phyloP scores from a whole-genome alignment of 2,888 invertebrate genomes.

The Ochropleura leucogaster region DNA sequence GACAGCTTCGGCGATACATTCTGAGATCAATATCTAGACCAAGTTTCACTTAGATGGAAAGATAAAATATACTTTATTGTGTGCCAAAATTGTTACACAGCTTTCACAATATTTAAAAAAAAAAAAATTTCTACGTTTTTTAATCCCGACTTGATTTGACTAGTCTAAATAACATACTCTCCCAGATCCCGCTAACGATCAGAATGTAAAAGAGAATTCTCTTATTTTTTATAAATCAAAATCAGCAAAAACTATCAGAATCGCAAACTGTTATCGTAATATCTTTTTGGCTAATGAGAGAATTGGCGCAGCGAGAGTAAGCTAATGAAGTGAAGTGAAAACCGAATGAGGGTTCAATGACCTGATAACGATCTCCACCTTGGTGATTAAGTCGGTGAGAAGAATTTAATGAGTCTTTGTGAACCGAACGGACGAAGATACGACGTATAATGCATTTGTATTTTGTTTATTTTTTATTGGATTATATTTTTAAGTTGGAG shows the following conservation, averaged over 20 bases:
- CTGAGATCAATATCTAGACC: background rate
- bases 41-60: slow-evolving; percentile 10
- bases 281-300: slow-evolving; percentile 48
- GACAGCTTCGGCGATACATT: background rate
- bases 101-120: background rate
- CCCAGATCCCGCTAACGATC: background rate
- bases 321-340: slow-evolving; percentile 81
- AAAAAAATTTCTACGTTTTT: slow-evolving; percentile 3
- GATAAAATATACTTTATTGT: background rate
- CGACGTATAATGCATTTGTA: slow-evolving; percentile 16
- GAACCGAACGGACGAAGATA: slow-evolving; percentile 60
- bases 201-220: background rate
- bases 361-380: slow-evolving; percentile 78
- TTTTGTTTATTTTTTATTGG: background rate
- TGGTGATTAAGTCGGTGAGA: slow-evolving; percentile 75
- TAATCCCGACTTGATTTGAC: background rate
- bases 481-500: slow-evolving; percentile 12
- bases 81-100: background rate
- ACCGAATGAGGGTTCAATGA: slow-evolving; percentile 79
- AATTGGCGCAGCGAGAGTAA: slow-evolving; percentile 69
- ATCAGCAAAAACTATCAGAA: slow-evolving; percentile 21
- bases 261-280: slow-evolving; percentile 43
- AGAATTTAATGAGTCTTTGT: slow-evolving; percentile 79
- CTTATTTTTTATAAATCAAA: background rate
- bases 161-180: background rate